Conservation (phyloP, 92 coral and sea anemone species). For the Phenganax subtilis region DNA sequence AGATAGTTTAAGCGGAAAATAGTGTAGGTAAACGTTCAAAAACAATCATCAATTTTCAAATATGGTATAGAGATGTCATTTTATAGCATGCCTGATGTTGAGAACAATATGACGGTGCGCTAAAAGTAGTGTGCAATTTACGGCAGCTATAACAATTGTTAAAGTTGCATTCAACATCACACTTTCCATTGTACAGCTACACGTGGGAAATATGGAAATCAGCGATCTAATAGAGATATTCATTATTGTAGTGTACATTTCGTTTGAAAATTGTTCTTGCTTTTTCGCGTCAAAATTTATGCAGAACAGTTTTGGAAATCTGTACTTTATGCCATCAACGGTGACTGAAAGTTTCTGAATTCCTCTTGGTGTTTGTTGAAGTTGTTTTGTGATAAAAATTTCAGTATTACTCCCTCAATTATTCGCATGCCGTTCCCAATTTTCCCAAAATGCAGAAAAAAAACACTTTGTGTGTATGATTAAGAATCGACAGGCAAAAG, state of each 20-base stretch:
- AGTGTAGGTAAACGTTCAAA: background rate
- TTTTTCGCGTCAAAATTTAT: too few relatives aligned
- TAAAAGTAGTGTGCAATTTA: background rate
- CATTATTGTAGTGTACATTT: background rate
- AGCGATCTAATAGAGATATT: background rate
- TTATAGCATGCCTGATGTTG: conserved; percentile 4
- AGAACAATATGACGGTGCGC: background rate
- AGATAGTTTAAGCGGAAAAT: conserved; percentile 54
- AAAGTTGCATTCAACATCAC: background rate
- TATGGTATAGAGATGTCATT: background rate
- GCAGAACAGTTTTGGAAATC: too few relatives aligned
- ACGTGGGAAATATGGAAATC: background rate
- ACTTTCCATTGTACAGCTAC: background rate
- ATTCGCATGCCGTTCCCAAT: too few relatives aligned
- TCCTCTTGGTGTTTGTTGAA: too few relatives aligned
- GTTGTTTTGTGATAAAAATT: too few relatives aligned
- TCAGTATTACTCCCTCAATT: too few relatives aligned
- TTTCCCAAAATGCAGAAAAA: too few relatives aligned
- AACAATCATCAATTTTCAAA: conserved; percentile 4
- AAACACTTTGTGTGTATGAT: too few relatives aligned
- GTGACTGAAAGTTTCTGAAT: too few relatives aligned
- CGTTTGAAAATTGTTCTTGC: too few relatives aligned
- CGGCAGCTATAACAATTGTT: background rate
- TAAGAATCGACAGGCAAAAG: too few relatives aligned
- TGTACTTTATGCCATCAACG: too few relatives aligned